These are phyloP conservation scores for Rhincodon typus DNA, from an alignment of 2,797 vertebrate genomes.

Conservation along the genomic window DNA sequence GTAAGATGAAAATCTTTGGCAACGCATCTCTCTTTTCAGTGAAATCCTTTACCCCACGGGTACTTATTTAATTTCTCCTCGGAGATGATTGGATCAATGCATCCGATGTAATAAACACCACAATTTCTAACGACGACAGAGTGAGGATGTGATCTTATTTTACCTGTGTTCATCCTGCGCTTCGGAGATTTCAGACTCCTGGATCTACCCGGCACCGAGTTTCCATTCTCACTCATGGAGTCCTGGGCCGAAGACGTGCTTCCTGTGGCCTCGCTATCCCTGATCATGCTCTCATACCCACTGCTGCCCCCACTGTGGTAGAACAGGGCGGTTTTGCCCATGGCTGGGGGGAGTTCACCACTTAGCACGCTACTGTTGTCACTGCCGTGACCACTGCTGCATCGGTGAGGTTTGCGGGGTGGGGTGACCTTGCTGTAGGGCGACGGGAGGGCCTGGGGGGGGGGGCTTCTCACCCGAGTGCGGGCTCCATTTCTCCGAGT, in stretches of 20 bases:
- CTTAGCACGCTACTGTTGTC: slow-evolving; percentile 88
- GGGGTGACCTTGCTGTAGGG: slow-evolving; percentile 90
- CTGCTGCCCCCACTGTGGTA: slow-evolving; percentile 91
- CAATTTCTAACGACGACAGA: not conserved
- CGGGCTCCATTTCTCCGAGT: slow-evolving; percentile 56
- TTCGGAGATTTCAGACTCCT: slow-evolving; percentile 72
- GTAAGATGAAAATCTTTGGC: no score
- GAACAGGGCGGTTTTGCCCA: slow-evolving; percentile 90
- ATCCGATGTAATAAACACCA: not conserved
- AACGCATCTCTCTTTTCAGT: no score
- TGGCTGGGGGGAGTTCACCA: slow-evolving; percentile 85
- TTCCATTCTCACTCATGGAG: slow-evolving; percentile 83
- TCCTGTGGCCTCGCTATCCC: slow-evolving; percentile 85
- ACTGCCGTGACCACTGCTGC: slow-evolving; percentile 80
- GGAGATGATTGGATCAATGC: not conserved
- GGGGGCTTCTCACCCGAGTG: slow-evolving; percentile 55
- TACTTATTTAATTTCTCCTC: not conserved
- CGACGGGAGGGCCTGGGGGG: slow-evolving; percentile 71
- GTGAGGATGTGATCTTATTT: slow-evolving; percentile 34
- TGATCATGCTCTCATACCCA: slow-evolving; percentile 87
- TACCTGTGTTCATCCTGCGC: slow-evolving; percentile 76
- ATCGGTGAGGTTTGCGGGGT: slow-evolving; percentile 72
- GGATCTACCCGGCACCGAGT: slow-evolving; percentile 61
- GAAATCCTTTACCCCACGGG: not conserved
- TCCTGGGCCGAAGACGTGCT: slow-evolving; percentile 78